Evolutionary conservation across 2,113 vertebrate genomes (phyloP).

Genomic region (Phalacrocorax aristotelis): DNA sequence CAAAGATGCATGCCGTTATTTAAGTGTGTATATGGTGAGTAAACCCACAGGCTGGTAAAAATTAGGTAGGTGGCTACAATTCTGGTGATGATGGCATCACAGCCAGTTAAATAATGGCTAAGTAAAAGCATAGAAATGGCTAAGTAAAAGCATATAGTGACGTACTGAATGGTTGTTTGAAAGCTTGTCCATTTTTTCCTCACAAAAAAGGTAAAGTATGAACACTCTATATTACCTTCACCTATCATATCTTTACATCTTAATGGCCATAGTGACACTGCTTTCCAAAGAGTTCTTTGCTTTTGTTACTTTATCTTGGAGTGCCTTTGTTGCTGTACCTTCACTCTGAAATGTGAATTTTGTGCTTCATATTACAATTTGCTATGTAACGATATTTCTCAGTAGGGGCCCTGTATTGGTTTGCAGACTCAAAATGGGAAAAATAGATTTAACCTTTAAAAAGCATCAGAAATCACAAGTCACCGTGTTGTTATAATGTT

Average conservation of each 20-base stretch:
- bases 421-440: not conserved
- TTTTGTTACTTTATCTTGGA: not conserved
- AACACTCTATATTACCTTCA: not conserved
- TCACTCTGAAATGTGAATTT: not conserved
- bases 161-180: not conserved
- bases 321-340: not conserved
- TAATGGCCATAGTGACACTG: not conserved
- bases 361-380: not conserved
- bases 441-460: not conserved
- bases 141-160: not conserved
- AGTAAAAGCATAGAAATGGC: not conserved
- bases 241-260: not conserved
- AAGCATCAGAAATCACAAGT: not conserved
- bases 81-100: not conserved
- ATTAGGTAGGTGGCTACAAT: not conserved
- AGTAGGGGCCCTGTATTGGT: not conserved
- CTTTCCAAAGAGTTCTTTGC: not conserved
- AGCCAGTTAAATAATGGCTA: not conserved
- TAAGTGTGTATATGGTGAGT: not conserved
- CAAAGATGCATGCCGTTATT: not conserved
- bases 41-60: not conserved
- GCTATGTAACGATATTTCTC: not conserved
- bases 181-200: not conserved
- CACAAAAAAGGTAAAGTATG: not conserved
- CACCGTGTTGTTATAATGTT: not conserved